Percentiles rank a stretch among this genome's conserved stretches.
phyloP scores from a whole-genome alignment of 2,888 invertebrate genomes.

The Lottia scabra region DNA sequence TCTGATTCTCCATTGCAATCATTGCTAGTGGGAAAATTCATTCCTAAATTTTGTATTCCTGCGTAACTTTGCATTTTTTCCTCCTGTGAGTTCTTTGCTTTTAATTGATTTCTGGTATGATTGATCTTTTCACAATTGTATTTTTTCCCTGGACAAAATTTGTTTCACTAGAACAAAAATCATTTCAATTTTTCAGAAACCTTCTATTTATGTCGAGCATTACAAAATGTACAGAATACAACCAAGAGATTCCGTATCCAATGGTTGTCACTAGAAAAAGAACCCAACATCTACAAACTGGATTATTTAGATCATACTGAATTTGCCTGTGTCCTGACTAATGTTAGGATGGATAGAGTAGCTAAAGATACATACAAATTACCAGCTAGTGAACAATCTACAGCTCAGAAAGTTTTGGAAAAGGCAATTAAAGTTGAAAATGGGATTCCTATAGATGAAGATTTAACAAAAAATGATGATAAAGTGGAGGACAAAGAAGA shows the following conservation, averaged over 20 bases:
- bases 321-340: constrained; percentile 75
- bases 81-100: too few relatives aligned
- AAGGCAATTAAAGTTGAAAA: constrained; percentile 77
- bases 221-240: constrained; percentile 89
- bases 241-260: constrained; percentile 88
- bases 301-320: constrained; percentile 88
- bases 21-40: too few relatives aligned
- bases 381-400: constrained; percentile 79
- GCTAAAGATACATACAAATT: constrained; percentile 80
- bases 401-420: constrained; percentile 86
- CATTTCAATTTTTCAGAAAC: constrained; percentile 50
- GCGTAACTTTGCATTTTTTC: too few relatives aligned
- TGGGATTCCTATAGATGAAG: constrained; percentile 49
- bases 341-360: constrained; percentile 81
- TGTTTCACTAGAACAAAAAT: neutral
- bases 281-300: constrained; percentile 80
- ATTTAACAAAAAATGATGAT: constrained; percentile 20
- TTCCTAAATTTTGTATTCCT: too few relatives aligned
- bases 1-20: too few relatives aligned
- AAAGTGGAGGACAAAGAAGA: constrained; percentile 32
- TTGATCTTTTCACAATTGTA: too few relatives aligned
- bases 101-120: neutral
- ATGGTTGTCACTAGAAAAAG: constrained; percentile 76
- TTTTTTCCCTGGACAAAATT: neutral
- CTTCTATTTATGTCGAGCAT: constrained; percentile 82